Evolutionary conservation across 1,140 invertebrate species (phyloP).

Genomic region (Papilio machaon): DNA sequence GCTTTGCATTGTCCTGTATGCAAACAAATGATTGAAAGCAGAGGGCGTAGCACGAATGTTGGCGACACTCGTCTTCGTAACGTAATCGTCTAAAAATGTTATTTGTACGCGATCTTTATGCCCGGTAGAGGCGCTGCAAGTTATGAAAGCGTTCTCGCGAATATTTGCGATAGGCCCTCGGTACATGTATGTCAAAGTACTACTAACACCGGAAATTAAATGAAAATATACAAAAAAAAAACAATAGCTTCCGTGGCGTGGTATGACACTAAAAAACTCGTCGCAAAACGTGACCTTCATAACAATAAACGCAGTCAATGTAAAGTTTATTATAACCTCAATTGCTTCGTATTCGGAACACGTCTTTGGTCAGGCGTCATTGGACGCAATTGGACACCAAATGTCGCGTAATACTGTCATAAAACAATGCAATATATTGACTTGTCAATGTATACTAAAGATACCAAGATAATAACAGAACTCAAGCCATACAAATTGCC

Average conservation of each 20-base stretch:
- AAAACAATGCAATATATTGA: slow-evolving; percentile 16
- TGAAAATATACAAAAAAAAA: not conserved
- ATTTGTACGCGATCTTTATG: no score
- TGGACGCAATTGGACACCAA: slow-evolving; percentile 27
- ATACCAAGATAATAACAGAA: not conserved
- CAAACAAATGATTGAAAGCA: no score
- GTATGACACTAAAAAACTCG: not conserved
- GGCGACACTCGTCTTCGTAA: no score
- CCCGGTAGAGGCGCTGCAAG: no score
- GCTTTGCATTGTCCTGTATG: no score
- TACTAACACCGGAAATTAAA: not conserved
- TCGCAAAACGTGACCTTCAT: slow-evolving; percentile 12
- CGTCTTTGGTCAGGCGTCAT: not conserved
- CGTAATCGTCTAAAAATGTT: no score
- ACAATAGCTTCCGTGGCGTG: slow-evolving; percentile 4
- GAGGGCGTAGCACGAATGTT: no score
- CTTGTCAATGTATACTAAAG: not conserved
- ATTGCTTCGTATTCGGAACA: slow-evolving; percentile 1
- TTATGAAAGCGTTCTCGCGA: no score
- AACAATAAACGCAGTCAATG: not conserved
- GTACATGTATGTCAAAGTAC: no score
- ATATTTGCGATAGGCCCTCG: no score
- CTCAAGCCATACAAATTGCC: not conserved
- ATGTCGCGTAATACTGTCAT: slow-evolving; percentile 10
- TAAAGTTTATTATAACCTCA: not conserved